Base-by-base conservation (phyloP, 2,113 vertebrate genomes). In the Lycaon pictus region DNA sequence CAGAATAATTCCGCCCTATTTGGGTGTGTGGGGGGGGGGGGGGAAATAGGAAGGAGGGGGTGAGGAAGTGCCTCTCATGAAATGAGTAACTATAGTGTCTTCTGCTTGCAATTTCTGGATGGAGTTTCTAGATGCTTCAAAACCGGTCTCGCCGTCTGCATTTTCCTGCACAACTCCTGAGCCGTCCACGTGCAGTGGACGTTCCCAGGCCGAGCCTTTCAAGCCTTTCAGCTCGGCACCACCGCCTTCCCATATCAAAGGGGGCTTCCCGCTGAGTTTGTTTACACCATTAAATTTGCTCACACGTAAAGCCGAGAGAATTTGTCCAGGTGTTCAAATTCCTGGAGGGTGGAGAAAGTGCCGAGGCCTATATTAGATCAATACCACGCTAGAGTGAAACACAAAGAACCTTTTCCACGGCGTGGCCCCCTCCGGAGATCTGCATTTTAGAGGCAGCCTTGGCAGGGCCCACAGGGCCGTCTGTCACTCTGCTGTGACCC, bases 301-400 rank as follows among this genome's bases (percentile, higher is more conserved):
- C 95, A 37, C 76, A 94, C 32, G 90, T 62, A 89, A 97, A 98
- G 97, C 94, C 97, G 15, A 93, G 92, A 96, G 96, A 87, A 93
- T 91, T 97, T 94, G 96, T 97, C 97, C 97, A 98, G 98, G 98
- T 98, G 97, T 98, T 94, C 94, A 72, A 35, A 96, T 96, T 97
- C 97, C 93, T 95, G 13, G 62, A 82, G 92, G 95, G 85, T 63
- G 95, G 91, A 85, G 95, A 83, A 43, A 77, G 81, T 1, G 15
- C 25, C 0, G n/a, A 58, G 60, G 65, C 80, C 79, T 43, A 7
- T 17, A 25, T 90, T 51, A 94, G 95, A 88, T 94, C 97, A 87
- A 90, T 92, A 35, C 74, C 91, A 91, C 17, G 81, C 90, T 27
- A 35, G 60, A 69, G 88, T 16, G 56, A 37, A 58, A 65, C 83